phyloP scores from a whole-genome alignment of 2,113 vertebrate genomes.

The Dicerorhinus sumatrensis region DNA sequence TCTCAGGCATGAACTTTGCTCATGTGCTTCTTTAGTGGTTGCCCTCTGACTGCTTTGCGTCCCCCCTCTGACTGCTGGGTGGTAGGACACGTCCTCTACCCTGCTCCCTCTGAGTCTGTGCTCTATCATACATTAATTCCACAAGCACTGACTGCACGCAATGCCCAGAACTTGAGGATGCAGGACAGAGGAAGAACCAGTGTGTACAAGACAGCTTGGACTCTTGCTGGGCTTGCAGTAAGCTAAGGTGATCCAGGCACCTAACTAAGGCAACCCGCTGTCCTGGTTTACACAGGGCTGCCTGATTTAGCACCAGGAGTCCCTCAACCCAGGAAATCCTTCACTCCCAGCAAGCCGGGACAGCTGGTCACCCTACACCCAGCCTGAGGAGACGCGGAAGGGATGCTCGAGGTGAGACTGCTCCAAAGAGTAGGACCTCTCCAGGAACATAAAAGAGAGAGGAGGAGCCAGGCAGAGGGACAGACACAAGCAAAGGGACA shows the following conservation, averaged over 20 bases:
- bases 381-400: background rate
- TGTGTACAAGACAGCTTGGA: background rate
- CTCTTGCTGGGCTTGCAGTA: background rate
- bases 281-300: background rate
- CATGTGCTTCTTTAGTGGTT: background rate
- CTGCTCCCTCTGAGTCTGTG: background rate
- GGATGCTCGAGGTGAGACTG: background rate
- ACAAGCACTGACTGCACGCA: background rate
- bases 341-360: background rate
- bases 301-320: background rate
- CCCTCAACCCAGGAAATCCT: background rate
- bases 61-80: background rate
- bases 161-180: background rate
- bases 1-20: background rate
- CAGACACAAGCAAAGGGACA: background rate
- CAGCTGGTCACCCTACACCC: background rate
- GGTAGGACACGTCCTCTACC: fast-evolving
- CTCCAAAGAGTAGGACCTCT: background rate
- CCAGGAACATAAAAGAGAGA: background rate
- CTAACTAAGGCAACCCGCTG: background rate
- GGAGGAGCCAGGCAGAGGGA: background rate
- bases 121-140: fast-evolving
- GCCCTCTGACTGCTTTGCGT: background rate
- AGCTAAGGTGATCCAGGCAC: background rate
- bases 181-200: background rate